Evolutionary conservation across 1,140 invertebrate genomes (phyloP).

Genomic region (Pachypeltis micranthus): DNA sequence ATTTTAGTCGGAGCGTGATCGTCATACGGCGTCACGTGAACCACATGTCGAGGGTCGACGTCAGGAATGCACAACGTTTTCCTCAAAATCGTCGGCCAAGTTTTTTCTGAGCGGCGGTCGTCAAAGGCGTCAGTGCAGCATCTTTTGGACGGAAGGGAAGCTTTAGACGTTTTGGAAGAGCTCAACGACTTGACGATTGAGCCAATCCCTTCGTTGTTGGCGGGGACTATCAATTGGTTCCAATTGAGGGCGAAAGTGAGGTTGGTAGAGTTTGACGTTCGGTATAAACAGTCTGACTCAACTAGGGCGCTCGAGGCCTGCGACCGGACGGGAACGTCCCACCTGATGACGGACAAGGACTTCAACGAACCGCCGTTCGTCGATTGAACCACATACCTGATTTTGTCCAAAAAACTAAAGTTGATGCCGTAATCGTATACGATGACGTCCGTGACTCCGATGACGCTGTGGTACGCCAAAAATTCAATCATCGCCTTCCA

Average conservation of each 20-base stretch:
- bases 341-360: not conserved
- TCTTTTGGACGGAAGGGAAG: not conserved
- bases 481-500: not conserved
- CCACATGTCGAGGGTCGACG: not conserved
- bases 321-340: not conserved
- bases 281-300: not conserved
- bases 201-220: no score
- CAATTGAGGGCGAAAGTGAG: not conserved
- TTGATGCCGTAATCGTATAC: not conserved
- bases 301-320: not conserved
- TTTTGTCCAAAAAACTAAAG: not conserved
- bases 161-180: no score
- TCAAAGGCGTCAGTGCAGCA: not conserved
- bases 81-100: not conserved
- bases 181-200: no score
- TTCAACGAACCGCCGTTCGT: not conserved
- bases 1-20: no score
- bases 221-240: not conserved
- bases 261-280: not conserved
- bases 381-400: not conserved
- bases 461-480: not conserved
- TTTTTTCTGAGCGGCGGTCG: not conserved
- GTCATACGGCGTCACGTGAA: not conserved
- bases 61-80: not conserved
- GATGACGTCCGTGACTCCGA: not conserved